Conservation (phyloP, 2,797 vertebrate genomes). For the Pelobates cultripes region DNA sequence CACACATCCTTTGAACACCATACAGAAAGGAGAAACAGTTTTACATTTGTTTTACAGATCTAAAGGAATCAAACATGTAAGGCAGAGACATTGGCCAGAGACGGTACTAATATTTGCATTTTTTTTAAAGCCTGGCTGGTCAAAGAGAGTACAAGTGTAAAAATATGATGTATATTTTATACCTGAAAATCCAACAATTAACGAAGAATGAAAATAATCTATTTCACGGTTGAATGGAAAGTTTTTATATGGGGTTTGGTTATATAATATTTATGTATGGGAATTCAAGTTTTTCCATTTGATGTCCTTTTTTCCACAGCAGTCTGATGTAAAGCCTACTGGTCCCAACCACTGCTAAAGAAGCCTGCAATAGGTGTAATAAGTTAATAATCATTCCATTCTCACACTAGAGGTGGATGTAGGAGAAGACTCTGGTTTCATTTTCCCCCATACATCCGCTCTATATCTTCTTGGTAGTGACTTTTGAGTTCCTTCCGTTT, state of each 20-base stretch:
- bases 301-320: constrained; percentile 61
- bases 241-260: constrained; percentile 57
- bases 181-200: not conserved
- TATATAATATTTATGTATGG: constrained; percentile 66
- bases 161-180: not conserved
- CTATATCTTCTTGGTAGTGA: constrained; percentile 87
- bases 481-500: constrained; percentile 91
- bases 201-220: not conserved
- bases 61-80: constrained; percentile 14
- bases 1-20: not conserved
- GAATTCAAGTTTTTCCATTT: constrained; percentile 77
- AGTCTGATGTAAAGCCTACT: constrained; percentile 37
- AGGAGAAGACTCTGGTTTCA: constrained; percentile 61
- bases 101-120: not conserved
- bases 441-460: constrained; percentile 88
- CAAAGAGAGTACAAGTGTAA: not conserved
- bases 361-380: constrained; percentile 23
- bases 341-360: constrained; percentile 24
- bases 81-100: not conserved
- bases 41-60: not conserved
- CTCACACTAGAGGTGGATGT: not conserved
- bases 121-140: not conserved
- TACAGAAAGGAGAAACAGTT: not conserved
- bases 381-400: constrained; percentile 27
- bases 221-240: not conserved